phyloP scores from a whole-genome alignment of 2,113 vertebrate genomes.

The Alethe diademata region DNA sequence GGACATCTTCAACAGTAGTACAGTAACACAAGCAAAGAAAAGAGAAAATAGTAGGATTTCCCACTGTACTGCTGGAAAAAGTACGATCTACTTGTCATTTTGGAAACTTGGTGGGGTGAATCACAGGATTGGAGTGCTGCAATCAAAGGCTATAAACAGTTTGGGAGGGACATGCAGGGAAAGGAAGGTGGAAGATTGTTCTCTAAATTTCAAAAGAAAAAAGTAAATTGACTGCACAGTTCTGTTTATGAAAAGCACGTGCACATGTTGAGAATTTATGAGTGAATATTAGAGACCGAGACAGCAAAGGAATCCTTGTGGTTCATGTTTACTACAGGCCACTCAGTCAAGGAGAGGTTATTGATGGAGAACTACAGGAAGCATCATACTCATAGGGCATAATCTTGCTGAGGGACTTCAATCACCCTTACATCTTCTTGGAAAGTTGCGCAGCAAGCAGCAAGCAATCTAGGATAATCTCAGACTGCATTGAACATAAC shows the following conservation, averaged over 20 bases:
- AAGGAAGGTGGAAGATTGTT: not conserved
- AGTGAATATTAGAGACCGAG: not conserved
- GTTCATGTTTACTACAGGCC: not conserved
- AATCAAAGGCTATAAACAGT: not conserved
- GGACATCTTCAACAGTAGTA: not conserved
- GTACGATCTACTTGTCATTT: not conserved
- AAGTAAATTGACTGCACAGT: not conserved
- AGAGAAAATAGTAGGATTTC: not conserved
- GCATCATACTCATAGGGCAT: not conserved
- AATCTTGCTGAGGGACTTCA: not conserved
- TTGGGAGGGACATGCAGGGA: not conserved
- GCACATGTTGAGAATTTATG: not conserved
- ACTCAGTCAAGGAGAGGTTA: fast-evolving
- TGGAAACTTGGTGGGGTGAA: not conserved
- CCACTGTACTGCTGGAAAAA: not conserved
- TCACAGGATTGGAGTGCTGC: fast-evolving
- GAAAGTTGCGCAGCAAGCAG: not conserved
- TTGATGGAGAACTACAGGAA: not conserved
- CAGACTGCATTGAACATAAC: not conserved
- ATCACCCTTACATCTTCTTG: not conserved
- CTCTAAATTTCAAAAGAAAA: not conserved
- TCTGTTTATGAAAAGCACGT: not conserved
- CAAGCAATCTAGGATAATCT: not conserved
- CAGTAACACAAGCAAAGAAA: not conserved
- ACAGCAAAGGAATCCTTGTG: not conserved